Percentiles rank a stretch among this genome's conserved stretches.
Conservation (phyloP, 2,888 invertebrate genomes). For the Stegana nigrithorax region DNA sequence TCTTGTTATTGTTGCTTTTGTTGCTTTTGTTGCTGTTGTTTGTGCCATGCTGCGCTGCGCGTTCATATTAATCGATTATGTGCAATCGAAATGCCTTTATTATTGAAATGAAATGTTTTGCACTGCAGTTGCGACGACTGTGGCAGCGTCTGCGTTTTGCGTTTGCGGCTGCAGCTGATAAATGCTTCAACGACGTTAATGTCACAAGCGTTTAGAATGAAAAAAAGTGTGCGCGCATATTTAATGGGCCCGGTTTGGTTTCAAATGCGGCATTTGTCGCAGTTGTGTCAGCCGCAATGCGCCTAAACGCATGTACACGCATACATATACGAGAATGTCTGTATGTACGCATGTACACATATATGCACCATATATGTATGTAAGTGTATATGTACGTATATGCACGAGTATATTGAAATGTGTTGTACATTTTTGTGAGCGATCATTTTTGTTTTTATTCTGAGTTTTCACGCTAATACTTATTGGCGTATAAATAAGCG, state of each 20-base stretch:
- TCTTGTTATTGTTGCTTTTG: neutral
- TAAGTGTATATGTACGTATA: too few species aligned
- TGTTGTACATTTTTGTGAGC: too few species aligned
- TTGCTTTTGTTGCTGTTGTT: neutral
- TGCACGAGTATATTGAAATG: too few species aligned
- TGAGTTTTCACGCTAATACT: neutral
- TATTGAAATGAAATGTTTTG: neutral
- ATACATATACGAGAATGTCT: too few species aligned
- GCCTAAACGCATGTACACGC: too few species aligned
- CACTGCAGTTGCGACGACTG: too few species aligned
- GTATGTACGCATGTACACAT: too few species aligned
- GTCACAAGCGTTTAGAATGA: slow-evolving; percentile 4
- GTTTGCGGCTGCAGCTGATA: neutral
- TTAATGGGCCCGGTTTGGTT: slow-evolving; percentile 1
- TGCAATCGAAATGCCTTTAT: slow-evolving; percentile 9
- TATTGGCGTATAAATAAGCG: neutral
- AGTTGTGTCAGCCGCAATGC: too few species aligned
- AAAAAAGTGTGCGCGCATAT: neutral
- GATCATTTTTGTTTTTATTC: neutral
- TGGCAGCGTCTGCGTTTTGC: too few species aligned
- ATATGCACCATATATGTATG: too few species aligned
- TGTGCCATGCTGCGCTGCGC: neutral
- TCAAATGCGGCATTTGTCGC: too few species aligned
- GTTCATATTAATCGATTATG: slow-evolving; percentile 12
- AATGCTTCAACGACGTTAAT: neutral